phyloP scores from a whole-genome alignment of 2,888 invertebrate genomes.

The Zygaena filipendulae region DNA sequence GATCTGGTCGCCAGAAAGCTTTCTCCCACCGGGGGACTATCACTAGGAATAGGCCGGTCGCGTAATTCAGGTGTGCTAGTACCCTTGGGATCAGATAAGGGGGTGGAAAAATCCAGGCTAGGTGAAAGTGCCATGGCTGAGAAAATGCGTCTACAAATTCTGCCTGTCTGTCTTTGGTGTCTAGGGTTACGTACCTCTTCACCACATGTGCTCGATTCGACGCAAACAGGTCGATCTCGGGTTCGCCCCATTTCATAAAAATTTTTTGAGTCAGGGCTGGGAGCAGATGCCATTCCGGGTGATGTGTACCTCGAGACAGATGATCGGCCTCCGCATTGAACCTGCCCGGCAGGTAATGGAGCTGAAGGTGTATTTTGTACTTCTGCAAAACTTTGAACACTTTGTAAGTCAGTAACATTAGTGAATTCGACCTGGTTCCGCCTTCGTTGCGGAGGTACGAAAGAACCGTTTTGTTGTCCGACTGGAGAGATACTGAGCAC shows the following conservation, averaged over 20 bases:
- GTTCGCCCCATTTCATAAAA: conserved; percentile 7
- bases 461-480: conserved; percentile 12
- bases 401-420: conserved; percentile 9
- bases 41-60: conserved; percentile 10
- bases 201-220: conserved; percentile 16
- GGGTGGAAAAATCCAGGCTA: conserved; percentile 18
- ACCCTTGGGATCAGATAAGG: conserved; percentile 14
- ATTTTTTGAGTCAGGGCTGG: background rate
- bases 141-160: conserved; percentile 13
- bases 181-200: conserved; percentile 10
- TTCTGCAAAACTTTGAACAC: conserved; percentile 4
- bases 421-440: conserved; percentile 7
- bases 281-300: conserved; percentile 11
- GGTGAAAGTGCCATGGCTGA: conserved; percentile 12
- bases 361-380: conserved; percentile 3
- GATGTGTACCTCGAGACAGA: conserved; percentile 4
- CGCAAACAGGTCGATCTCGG: conserved; percentile 14
- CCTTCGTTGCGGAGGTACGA: conserved; percentile 12
- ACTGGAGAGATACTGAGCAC: conserved; percentile 8
- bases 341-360: conserved; percentile 10
- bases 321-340: conserved; percentile 11
- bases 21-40: conserved; percentile 13
- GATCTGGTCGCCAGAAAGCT: conserved; percentile 15
- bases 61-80: conserved; percentile 9
- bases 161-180: conserved; percentile 12